Evolutionary conservation across 2,797 vertebrate species (phyloP), one percentile per base, ranked within the genome.

Genomic region (Onychomys arenicola): DNA sequence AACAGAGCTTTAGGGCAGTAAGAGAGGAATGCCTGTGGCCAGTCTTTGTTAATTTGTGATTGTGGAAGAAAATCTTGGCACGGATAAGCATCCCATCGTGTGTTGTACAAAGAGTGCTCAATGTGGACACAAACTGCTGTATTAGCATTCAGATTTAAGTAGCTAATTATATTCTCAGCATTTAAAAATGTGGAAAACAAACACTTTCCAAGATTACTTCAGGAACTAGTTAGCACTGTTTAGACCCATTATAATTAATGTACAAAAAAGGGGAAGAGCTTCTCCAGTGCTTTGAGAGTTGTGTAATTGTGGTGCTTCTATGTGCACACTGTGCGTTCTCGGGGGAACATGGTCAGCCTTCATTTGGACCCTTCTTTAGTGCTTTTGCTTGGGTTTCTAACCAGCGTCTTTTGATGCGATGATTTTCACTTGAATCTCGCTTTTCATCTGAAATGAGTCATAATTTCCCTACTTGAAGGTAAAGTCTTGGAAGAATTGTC

Each of bases 131-230:
- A 89, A 96, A 93, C 86, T 84, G 46, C 76, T 91, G 29, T 97
- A 96, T 97, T 97, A 97, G 76, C 63, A 92, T 97, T 97, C 92
- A 88, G 49, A 94, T 96, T 94, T 97, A 97, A 97, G 96, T 83
- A 87, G 95, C 89, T 97, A 97, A 97, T 97, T 97, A 96, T 95
- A 96, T 94, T 93, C 96, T 96, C 76, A 97, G 93, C 57, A 87
- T 94, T 96, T 91, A 93, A 89, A 96, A 95, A 96, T 93, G 55
- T 96, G 82, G 93, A 97, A 97, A 97, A 91, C 85, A 97, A 96
- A 97, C 93, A 92, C 84, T 96, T 96, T 90, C 92, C 49, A 90
- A 90, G 96, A 97, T 94, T 95, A 80, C 87, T 96, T 95, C n/a
- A 90, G 92, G 90, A 92, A 87, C 91, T 61, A 40, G 73, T 96